phyloP scores from a whole-genome alignment of 2,888 invertebrate genomes.

The Agrypnus murinus region DNA sequence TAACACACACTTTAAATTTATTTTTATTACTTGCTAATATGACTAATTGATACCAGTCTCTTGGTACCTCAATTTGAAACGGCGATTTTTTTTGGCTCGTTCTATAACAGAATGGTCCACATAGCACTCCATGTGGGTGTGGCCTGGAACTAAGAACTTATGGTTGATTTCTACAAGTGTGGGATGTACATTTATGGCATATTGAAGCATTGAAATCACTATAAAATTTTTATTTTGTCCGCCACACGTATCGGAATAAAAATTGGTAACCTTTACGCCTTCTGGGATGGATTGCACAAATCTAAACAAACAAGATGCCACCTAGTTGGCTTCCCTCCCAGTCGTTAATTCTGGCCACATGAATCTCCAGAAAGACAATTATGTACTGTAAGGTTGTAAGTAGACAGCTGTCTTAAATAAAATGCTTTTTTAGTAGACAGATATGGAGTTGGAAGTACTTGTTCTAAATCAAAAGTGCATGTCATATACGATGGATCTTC shows the following conservation, averaged over 20 bases:
- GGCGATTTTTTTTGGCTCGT: no score
- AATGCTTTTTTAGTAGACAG: conserved; percentile 23
- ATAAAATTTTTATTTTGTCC: conserved; percentile 32
- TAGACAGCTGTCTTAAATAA: conserved; percentile 44
- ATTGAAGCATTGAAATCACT: conserved; percentile 15
- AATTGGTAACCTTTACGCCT: neutral
- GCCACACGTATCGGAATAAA: conserved; percentile 30
- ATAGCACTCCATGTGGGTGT: no score
- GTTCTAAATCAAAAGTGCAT: conserved; percentile 3
- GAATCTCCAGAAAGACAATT: conserved; percentile 26
- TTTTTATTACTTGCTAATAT: no score
- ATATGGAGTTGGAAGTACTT: no score
- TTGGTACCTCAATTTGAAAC: no score
- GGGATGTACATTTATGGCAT: no score
- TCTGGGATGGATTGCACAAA: conserved; percentile 33
- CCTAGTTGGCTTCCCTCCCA: conserved; percentile 54
- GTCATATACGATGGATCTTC: neutral
- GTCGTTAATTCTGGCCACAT: conserved; percentile 57
- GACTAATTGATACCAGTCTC: no score
- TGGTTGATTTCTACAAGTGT: no score
- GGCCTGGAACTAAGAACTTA: no score
- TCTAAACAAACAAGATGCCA: conserved; percentile 49
- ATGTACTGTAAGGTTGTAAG: conserved; percentile 48
- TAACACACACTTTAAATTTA: no score
- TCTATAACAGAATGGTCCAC: no score